Base-by-base conservation (phyloP, 2,888 invertebrate genomes). In the Netelia inedita region DNA sequence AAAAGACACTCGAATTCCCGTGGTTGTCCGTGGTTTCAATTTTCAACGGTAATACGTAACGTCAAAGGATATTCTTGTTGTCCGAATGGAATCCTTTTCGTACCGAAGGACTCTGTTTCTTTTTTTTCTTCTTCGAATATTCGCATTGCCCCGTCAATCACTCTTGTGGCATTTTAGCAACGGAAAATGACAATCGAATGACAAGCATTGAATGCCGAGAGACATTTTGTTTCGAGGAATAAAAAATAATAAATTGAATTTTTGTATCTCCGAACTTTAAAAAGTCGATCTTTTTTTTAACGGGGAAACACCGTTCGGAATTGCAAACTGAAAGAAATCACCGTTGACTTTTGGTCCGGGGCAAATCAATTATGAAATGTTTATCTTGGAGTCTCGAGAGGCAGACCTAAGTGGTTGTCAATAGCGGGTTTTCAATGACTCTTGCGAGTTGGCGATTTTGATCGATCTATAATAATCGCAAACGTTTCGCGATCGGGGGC, bases 11-110 rank as follows among this genome's bases (percentile, higher is more conserved):
- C n/a, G 43, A 19, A 28, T 53, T 69, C 35, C 16, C 53, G 28
- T 23, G 23, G 53, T 16, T 9, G 14, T 55, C n/a, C 53, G 16
- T 69, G 57, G 69, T 16, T 65, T 21, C 41, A 55, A 72, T 46
- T 72, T 41, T 65, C 6, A 46, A 61, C 21, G 53, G 10, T 50
- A 50, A 68, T 21, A 55, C 28, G 53, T 23, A 53, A 57, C 46
- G 80, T 19, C 55, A 59, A 43, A 50, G 23, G 57, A 59, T 57
- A 11, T 50, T n/a, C 35, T 28, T 46, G 55, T 43, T 72, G 66
- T 66, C 46, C 73, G 73, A 74, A 68, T 46, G 73, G 80, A 80
- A 73, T 80, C 66, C 21, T 68, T 79, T 19, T 10, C 41, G 63
- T 63, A 59, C 59, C 10, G 35, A 63, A 21, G 10, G 41, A n/a